These are phyloP conservation scores for Tragelaphus strepsiceros DNA, from an alignment of 2,113 vertebrate species.

Conservation along the genomic window DNA sequence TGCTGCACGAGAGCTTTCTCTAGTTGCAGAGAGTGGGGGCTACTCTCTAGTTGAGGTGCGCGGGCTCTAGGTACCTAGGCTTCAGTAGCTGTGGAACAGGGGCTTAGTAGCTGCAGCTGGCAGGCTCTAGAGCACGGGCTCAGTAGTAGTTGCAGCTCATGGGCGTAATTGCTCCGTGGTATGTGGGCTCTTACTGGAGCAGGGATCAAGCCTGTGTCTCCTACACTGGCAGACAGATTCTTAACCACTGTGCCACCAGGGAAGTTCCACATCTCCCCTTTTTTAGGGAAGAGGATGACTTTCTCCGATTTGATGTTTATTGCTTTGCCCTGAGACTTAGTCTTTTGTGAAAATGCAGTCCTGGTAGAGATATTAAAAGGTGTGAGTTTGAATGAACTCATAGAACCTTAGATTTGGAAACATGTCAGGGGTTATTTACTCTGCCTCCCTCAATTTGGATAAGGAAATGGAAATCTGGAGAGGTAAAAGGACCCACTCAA, in stretches of 20 bases:
- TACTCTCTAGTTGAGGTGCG: neutral
- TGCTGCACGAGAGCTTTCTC: neutral
- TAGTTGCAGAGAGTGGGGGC: neutral
- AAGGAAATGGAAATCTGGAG: neutral
- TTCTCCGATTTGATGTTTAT: neutral
- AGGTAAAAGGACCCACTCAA: neutral
- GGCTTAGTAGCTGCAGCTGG: neutral
- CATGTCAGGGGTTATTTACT: neutral
- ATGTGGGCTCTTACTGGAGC: neutral
- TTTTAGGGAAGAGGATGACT: neutral
- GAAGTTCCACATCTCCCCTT: neutral
- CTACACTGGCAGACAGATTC: neutral
- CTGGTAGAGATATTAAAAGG: neutral
- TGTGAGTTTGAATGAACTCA: neutral
- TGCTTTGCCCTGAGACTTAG: neutral
- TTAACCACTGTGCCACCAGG: neutral
- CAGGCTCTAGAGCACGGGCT: neutral
- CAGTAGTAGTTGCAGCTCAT: neutral
- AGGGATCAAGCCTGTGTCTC: neutral
- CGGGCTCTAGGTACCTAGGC: neutral
- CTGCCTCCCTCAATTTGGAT: neutral
- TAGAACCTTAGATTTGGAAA: neutral
- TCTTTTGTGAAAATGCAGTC: neutral
- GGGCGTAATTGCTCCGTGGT: neutral
- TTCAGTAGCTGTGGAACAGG: neutral